Conservation (phyloP, 2,888 invertebrate species). For the Drosophila meridionalis region DNA sequence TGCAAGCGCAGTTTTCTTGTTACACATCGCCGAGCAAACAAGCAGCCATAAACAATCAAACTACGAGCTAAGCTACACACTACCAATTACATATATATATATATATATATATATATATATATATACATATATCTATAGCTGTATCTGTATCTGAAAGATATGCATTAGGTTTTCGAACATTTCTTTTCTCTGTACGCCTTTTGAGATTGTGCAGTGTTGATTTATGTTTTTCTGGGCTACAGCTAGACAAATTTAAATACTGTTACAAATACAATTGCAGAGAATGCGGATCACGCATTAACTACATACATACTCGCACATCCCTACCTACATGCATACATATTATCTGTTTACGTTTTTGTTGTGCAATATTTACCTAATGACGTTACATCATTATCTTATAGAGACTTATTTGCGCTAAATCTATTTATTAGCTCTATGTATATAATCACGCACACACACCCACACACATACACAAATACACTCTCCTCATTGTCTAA, state of each 20-base stretch:
- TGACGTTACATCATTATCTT: constrained; percentile 14
- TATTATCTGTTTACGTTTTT: constrained; percentile 22
- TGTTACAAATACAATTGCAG: constrained; percentile 41
- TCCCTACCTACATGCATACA: constrained; percentile 1
- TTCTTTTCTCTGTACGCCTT: constrained; percentile 70
- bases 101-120: too few relatives aligned
- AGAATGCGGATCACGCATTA: constrained; percentile 17
- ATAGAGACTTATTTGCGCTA: constrained; percentile 27
- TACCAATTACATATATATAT: background rate
- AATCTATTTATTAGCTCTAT: constrained; percentile 38
- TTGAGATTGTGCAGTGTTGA: constrained; percentile 58
- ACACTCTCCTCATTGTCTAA: background rate
- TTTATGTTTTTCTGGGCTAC: constrained; percentile 48
- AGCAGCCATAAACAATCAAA: constrained; percentile 38
- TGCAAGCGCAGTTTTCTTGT: constrained; percentile 70
- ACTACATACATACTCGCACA: constrained; percentile 5
- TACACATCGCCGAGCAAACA: constrained; percentile 75
- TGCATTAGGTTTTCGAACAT: constrained; percentile 66
- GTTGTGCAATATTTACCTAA: constrained; percentile 40
- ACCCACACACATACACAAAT: background rate
- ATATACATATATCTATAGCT: background rate
- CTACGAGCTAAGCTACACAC: background rate
- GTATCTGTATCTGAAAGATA: constrained; percentile 10
- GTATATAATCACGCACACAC: constrained; percentile 4
- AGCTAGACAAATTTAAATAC: constrained; percentile 45